These are phyloP conservation scores for Lemur catta DNA, from an alignment of 2,797 vertebrate species.

Conservation along the genomic window DNA sequence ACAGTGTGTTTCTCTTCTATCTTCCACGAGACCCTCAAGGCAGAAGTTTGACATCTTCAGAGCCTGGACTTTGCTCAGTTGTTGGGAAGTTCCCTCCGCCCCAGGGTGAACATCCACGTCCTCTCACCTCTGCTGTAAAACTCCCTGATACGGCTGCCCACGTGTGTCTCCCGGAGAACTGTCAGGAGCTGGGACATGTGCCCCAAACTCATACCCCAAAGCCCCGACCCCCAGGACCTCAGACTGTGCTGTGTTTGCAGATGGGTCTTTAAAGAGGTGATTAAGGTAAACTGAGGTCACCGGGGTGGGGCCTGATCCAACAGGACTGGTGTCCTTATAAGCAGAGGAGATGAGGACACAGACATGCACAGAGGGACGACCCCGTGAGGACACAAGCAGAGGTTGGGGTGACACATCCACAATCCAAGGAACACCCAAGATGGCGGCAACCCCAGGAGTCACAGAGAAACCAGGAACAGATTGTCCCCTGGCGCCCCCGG, in stretches of 20 bases:
- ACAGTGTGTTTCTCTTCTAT: neutral
- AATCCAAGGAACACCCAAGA: no score
- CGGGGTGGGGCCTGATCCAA: neutral
- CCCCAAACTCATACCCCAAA: neutral
- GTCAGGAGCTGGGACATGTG: rapidly evolving
- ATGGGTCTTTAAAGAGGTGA: neutral
- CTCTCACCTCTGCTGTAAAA: no score
- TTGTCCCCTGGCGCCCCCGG: no score
- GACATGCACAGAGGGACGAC: neutral
- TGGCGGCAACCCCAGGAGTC: no score
- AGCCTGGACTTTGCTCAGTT: neutral
- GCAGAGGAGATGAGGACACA: neutral
- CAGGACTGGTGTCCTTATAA: neutral
- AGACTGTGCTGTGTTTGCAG: neutral
- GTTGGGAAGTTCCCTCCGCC: neutral
- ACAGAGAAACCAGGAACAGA: no score
- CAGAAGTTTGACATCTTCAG: neutral
- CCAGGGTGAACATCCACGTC: neutral
- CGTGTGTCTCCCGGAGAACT: neutral
- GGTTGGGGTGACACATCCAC: no score
- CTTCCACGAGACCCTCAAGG: neutral
- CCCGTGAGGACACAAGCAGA: no score
- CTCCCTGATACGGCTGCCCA: neutral
- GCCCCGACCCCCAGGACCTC: neutral
- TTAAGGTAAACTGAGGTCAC: neutral